These are phyloP conservation scores for Drosophila anomalata DNA, from an alignment of 2,888 invertebrate genomes.

Conservation along the genomic window DNA sequence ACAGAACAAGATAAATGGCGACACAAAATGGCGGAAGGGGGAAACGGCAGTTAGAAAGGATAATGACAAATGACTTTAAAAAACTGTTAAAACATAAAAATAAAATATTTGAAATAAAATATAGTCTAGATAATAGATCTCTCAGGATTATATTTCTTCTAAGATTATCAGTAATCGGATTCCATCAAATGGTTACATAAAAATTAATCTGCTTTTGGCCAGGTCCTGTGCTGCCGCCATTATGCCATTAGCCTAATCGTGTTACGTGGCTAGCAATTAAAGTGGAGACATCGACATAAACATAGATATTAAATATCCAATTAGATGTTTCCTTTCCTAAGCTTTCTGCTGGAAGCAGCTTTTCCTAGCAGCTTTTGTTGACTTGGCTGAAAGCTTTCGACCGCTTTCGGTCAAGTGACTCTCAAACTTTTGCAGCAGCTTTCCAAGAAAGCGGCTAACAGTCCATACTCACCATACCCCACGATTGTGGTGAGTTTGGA, in stretches of 20 bases:
- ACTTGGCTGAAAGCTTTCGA: constrained; percentile 61
- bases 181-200: neutral
- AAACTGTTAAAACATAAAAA: too few species aligned
- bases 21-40: neutral
- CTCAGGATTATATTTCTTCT: too few species aligned
- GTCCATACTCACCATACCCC: constrained; percentile 3
- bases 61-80: neutral
- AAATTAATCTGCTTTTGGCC: neutral
- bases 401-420: neutral
- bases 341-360: neutral
- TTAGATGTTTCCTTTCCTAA: neutral
- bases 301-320: neutral
- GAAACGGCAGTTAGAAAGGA: neutral
- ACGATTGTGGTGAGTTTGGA: constrained; percentile 8
- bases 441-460: constrained; percentile 37
- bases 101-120: too few species aligned
- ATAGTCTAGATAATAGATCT: too few species aligned
- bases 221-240: neutral
- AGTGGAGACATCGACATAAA: neutral
- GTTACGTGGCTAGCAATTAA: constrained; percentile 1
- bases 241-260: neutral
- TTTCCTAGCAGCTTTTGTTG: constrained; percentile 29
- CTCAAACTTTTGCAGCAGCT: constrained; percentile 44
- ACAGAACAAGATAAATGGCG: constrained; percentile 12
- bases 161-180: neutral